Evolutionary conservation across 1,140 invertebrate genomes (phyloP).

Genomic region (Steinernema feltiae): DNA sequence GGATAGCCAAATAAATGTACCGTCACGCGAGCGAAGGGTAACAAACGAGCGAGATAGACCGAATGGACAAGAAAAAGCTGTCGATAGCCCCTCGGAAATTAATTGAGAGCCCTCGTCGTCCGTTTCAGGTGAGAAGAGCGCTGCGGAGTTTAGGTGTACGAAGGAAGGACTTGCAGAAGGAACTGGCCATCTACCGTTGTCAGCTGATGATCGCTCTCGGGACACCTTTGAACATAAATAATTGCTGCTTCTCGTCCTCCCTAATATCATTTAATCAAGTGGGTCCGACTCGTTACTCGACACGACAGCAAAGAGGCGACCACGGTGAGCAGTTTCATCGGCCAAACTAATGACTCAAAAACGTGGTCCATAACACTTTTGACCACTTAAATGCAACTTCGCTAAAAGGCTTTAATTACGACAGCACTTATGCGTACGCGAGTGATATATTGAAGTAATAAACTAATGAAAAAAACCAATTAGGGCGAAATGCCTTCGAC

Average conservation of each 20-base stretch:
- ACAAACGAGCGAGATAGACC: background rate
- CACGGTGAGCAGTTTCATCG: background rate
- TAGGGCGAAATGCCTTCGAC: background rate
- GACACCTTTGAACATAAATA: slow-evolving; percentile 11
- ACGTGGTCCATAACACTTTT: background rate
- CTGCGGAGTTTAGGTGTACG: background rate
- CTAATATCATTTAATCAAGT: slow-evolving; percentile 14
- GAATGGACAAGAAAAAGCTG: background rate
- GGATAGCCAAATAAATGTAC: background rate
- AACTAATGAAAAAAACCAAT: background rate
- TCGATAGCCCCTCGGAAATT: background rate
- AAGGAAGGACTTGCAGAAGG: background rate
- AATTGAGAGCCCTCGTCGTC: background rate
- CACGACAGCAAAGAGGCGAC: background rate
- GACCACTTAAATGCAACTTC: background rate
- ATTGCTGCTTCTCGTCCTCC: background rate
- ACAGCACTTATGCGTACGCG: background rate
- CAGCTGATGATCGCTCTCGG: slow-evolving; percentile 11
- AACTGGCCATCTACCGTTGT: slow-evolving; percentile 3
- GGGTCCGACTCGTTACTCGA: background rate
- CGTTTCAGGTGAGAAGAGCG: background rate
- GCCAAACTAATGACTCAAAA: background rate
- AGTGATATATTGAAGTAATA: background rate
- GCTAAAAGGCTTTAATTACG: background rate
- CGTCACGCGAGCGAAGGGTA: background rate